Conservation (phyloP, 2,113 vertebrate species). For the Nyctereutes procyonoides region DNA sequence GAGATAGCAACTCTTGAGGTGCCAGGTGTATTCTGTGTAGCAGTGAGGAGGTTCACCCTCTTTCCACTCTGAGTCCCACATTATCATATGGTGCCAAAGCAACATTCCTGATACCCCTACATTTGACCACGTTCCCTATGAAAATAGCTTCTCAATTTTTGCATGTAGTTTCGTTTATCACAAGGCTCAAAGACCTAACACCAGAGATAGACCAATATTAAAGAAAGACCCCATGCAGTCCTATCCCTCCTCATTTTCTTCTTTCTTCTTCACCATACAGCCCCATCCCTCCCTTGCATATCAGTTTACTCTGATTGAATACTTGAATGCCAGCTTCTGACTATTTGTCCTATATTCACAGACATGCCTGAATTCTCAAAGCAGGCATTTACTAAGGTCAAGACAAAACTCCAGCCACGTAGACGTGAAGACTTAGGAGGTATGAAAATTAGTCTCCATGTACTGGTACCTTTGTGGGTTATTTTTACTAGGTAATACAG, state of each 20-base stretch:
- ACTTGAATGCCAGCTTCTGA: not conserved
- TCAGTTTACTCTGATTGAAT: not conserved
- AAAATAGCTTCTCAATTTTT: not conserved
- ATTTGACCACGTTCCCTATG: not conserved
- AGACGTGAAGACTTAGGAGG: not conserved
- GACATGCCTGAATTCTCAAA: not conserved
- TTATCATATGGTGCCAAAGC: not conserved
- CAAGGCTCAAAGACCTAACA: not conserved
- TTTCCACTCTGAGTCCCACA: not conserved
- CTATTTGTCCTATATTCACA: not conserved
- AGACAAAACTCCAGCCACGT: not conserved
- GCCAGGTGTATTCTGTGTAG: not conserved
- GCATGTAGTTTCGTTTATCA: not conserved
- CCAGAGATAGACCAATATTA: not conserved
- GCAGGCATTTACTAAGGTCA: not conserved
- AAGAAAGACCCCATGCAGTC: not conserved
- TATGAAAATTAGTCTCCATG: not conserved
- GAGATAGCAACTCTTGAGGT: not conserved
- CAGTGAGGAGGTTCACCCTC: not conserved
- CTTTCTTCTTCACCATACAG: not conserved
- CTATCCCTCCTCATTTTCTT: not conserved
- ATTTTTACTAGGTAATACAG: not conserved
- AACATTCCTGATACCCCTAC: not conserved
- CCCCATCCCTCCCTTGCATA: not conserved
- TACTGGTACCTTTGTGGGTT: not conserved